Base-by-base conservation (phyloP, 2,888 invertebrate genomes). In the Drosophila yooni region DNA sequence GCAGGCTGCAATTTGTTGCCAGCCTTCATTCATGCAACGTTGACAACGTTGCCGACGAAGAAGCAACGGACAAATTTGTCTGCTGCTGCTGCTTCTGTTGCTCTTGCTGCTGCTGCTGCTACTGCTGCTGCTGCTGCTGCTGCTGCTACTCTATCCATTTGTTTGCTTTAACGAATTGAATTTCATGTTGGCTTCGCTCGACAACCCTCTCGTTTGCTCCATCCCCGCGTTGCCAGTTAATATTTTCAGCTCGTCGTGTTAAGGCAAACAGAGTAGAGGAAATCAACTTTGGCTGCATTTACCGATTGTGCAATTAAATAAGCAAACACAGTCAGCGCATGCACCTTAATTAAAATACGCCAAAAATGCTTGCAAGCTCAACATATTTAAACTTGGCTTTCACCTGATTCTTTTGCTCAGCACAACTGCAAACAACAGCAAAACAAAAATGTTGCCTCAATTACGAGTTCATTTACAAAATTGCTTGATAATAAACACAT, bases 221-320 rank as follows among this genome's bases (percentile, higher is more conserved):
- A 2, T 18, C 6, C 29, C 31, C 25, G 43, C 58, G n/a, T 46
- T 48, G n/a, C 60, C 74, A 66, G 75, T 79, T 89, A 87, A 89
- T 85, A 89, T 84, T 82, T 82, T 80, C 72, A 76, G 61, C 71
- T 77, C 76, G 80, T 87, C 75, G 85, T 87, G 77, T 87, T 74
- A 76, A 80, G 75, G 74, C 84, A 85, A 89, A 85, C 80, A 81
- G 63, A 31, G 18, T 7, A 7, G 51, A 46, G 52, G 67, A 79
- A 79, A 73, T 79, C 83, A 83, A 79, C 82, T 74, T 74, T 67
- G 71, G 50, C 69, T 74, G 72, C 72, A 77, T 84, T 87, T 88
- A 74, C 68, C 85, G 89, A 85, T 87, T 85, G 88, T 85, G 88
- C 89, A 85, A 85, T 89, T 85, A 85, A 85, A 85, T 87, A 89